Evolutionary conservation across 1,140 invertebrate species (phyloP), one percentile per base, ranked within the genome.

Genomic region (Monomorium pharaonis): DNA sequence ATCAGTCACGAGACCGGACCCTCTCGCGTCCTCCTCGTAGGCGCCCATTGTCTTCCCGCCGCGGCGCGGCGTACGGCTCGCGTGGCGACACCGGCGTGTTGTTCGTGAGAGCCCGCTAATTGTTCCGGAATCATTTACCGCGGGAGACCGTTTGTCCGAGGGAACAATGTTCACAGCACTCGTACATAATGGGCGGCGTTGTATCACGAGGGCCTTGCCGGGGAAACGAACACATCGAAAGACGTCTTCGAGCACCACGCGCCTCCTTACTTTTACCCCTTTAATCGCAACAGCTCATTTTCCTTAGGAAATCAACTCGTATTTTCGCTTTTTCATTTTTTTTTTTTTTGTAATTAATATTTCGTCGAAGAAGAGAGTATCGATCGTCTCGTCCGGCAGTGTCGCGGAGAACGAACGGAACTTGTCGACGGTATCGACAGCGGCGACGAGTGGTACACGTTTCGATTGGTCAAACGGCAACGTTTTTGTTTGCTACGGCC

Each of bases 1-100:
- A 75, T 75, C 85, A 75, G 84, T 92, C 90, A 86, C 87, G 77
- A 77, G 75, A 30, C n/a, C 84, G 83, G 27, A 60, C 51, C 63
- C 56, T 69, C 9, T 47, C 12, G 21, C 5, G 18, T 42, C 42
- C 54, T 42, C 63, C 63, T 81, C 24, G 24, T 24, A 74, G 65
- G 44, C 51, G 27, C 3, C 24, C 44, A 81, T 81, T 81, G 78
- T 81, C 37, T 44, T 58, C n/a, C n/a, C n/a, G n/a, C n/a, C n/a
- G n/a, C n/a, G n/a, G n/a, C 14, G 37, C 16, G 27, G 49, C 9
- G 44, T 24, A 21, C 21, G 33, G n/a, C 14, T 44, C 18, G 75
- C 24, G 21, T 21, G 21, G 24, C 12, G 14, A 69, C 65, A 58
- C 2, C 18, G 12, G 2, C 37, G 14, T 37, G 7, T 7, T 10